Evolutionary conservation across 2,113 vertebrate species (phyloP).

Genomic region (Alethe diademata): DNA sequence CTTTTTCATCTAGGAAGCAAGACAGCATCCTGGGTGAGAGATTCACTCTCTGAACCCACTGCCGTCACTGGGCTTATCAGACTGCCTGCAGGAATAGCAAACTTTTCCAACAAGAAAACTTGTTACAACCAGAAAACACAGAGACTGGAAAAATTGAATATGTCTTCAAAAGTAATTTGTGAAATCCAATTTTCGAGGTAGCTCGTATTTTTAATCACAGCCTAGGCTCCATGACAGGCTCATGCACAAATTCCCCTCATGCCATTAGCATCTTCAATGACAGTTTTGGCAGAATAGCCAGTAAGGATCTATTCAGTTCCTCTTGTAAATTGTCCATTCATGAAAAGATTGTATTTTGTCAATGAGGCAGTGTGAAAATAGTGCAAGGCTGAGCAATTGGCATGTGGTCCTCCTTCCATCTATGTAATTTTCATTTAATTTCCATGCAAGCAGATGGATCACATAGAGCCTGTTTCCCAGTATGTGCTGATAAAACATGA

Average conservation of each 20-base stretch:
- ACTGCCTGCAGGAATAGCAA: background rate
- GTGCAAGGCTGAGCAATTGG: background rate
- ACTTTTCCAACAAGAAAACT: background rate
- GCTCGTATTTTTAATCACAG: background rate
- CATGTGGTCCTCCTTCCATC: background rate
- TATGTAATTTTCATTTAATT: constrained; percentile 2
- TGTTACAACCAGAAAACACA: background rate
- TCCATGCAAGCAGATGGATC: background rate
- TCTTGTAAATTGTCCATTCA: background rate
- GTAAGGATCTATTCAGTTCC: background rate
- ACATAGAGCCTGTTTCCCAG: background rate
- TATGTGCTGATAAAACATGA: background rate
- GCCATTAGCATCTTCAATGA: background rate
- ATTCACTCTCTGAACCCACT: background rate
- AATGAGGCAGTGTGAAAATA: background rate
- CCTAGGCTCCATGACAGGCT: background rate
- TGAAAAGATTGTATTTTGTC: background rate
- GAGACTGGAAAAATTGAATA: background rate
- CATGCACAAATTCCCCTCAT: background rate
- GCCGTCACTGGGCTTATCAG: background rate
- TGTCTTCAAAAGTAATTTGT: background rate
- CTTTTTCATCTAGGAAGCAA: background rate
- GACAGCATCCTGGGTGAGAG: background rate
- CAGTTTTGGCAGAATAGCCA: background rate
- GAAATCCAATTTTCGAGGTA: background rate